Percentiles rank a stretch among this genome's conserved stretches.
Evolutionary conservation across 2,797 vertebrate genomes (phyloP).

Genomic region (Anguilla obscura): DNA sequence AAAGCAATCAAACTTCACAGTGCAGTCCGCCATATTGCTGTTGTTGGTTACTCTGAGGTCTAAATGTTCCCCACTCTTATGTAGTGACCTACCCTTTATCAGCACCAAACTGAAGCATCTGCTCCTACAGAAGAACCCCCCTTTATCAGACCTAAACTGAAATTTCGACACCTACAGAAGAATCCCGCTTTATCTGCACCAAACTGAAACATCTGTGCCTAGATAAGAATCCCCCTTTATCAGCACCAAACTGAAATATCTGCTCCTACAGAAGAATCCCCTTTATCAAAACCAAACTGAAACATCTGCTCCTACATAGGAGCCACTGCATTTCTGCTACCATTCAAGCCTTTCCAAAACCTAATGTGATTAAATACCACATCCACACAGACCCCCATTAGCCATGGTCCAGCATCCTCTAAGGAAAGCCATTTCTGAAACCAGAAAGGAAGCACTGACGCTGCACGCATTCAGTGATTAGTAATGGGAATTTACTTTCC

Average conservation of each 20-base stretch:
- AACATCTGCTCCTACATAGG: not conserved
- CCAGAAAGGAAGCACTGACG: not conserved
- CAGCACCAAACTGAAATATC: no score
- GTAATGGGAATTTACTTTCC: not conserved
- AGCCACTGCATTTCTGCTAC: not conserved
- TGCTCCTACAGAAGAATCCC: no score
- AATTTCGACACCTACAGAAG: not conserved
- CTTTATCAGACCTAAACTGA: not conserved
- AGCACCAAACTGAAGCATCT: not conserved
- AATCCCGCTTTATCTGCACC: not conserved
- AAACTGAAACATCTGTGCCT: not conserved
- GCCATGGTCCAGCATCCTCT: not conserved
- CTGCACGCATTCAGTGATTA: not conserved
- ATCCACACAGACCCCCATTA: not conserved
- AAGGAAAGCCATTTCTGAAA: not conserved
- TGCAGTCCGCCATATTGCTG: no score
- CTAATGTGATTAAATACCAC: not conserved
- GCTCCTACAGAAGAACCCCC: not conserved
- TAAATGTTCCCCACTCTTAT: not conserved
- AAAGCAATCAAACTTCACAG: not conserved
- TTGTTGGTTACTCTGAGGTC: no score
- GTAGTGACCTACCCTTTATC: not conserved
- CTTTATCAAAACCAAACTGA: not conserved
- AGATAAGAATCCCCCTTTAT: not conserved
- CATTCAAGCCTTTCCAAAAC: not conserved